Evolutionary conservation across 2,113 vertebrate genomes (phyloP).

Genomic region (Peromyscus maniculatus): DNA sequence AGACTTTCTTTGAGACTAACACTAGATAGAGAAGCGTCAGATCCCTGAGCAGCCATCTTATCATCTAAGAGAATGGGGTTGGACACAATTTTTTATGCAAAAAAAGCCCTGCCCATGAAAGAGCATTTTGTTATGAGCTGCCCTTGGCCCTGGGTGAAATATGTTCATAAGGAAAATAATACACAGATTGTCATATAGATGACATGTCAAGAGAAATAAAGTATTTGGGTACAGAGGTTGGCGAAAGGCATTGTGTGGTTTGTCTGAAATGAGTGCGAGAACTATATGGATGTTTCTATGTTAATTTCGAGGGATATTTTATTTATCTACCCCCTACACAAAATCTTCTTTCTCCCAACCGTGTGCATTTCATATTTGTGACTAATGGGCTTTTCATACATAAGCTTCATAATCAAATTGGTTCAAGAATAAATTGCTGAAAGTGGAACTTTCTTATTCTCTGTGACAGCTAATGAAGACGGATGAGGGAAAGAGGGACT

Average conservation of each 20-base stretch:
- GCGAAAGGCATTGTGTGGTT: neutral
- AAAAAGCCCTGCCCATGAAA: conserved; percentile 1
- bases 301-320: conserved; percentile 60
- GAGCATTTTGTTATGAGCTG: neutral
- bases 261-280: conserved; percentile 35
- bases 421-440: conserved; percentile 72
- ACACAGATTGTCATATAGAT: neutral
- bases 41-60: neutral
- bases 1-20: conserved; percentile 45
- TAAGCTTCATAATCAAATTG: conserved; percentile 77
- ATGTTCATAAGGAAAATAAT: neutral
- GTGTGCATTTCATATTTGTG: conserved; percentile 70
- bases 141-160: neutral
- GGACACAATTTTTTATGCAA: neutral
- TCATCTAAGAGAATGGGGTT: neutral
- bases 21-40: neutral
- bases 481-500: conserved; percentile 44
- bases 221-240: conserved; percentile 52
- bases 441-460: conserved; percentile 66
- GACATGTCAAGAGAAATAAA: neutral
- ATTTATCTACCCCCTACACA: conserved; percentile 56
- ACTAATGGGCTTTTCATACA: conserved; percentile 67
- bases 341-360: conserved; percentile 31
- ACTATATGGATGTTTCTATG: neutral
- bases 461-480: conserved; percentile 73